phyloP scores from a whole-genome alignment of 2,888 invertebrate species.

The Drosophila niveifrons region DNA sequence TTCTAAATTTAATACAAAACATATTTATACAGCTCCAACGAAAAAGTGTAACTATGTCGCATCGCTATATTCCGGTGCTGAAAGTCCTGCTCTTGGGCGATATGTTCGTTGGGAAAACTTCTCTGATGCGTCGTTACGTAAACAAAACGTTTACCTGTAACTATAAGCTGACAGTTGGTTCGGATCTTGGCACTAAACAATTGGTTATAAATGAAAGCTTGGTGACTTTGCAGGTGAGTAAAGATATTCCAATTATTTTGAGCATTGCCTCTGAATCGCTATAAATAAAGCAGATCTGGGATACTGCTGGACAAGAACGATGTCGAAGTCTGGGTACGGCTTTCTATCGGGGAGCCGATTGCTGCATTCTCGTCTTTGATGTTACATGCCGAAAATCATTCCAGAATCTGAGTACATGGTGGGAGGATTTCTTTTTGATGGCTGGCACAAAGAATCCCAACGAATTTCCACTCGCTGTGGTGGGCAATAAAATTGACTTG shows the following conservation, averaged over 20 bases:
- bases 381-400: slow-evolving; percentile 99
- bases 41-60: slow-evolving; percentile 8
- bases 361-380: slow-evolving; percentile 99
- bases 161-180: slow-evolving; percentile 99
- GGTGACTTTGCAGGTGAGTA: slow-evolving; percentile 95
- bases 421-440: slow-evolving; percentile 98
- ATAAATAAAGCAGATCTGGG: slow-evolving; percentile 92
- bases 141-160: slow-evolving; percentile 99
- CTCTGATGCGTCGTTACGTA: slow-evolving; percentile 99
- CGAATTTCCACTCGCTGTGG: slow-evolving; percentile 99
- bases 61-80: slow-evolving; percentile 95
- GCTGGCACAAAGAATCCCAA: slow-evolving; percentile 99
- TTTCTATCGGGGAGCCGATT: slow-evolving; percentile 99
- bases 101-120: slow-evolving; percentile 99
- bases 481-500: slow-evolving; percentile 98
- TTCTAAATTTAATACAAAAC: neutral
- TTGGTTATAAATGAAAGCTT: slow-evolving; percentile 98
- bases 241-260: neutral
- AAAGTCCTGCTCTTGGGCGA: slow-evolving; percentile 99
- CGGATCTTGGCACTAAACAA: slow-evolving; percentile 99
- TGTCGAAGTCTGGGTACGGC: slow-evolving; percentile 99
- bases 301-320: slow-evolving; percentile 99
- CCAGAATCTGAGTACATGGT: slow-evolving; percentile 99
- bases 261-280: no score
- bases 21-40: neutral